Evolutionary conservation across 2,888 invertebrate species (phyloP).

Genomic region (Piscicola geometra): DNA sequence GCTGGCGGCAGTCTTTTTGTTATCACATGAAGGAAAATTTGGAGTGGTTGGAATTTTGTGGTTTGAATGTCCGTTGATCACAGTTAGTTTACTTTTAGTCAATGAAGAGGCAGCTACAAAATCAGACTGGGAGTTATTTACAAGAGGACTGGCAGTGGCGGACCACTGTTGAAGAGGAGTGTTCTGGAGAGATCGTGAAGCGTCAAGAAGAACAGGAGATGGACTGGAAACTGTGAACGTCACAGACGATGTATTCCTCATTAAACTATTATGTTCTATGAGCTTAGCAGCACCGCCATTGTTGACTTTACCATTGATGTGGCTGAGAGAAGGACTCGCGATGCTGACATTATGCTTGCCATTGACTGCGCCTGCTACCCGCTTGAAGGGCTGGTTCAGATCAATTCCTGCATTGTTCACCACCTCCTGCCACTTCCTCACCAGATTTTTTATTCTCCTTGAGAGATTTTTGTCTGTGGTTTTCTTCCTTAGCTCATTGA

Average conservation of each 20-base stretch:
- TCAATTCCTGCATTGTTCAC: constrained; percentile 21
- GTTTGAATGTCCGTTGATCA: constrained; percentile 26
- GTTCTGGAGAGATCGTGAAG: not conserved
- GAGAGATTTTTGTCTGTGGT: constrained; percentile 78
- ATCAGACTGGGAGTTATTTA: constrained; percentile 18
- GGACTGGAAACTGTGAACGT: not conserved
- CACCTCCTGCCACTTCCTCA: constrained; percentile 75
- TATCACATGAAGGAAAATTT: constrained; percentile 8
- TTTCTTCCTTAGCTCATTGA: constrained; percentile 83
- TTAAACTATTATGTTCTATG: not conserved
- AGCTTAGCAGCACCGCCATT: not conserved
- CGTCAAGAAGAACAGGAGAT: not conserved
- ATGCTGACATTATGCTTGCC: constrained; percentile 45
- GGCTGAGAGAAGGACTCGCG: constrained; percentile 41
- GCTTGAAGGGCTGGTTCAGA: not conserved
- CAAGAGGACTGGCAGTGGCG: constrained; percentile 2
- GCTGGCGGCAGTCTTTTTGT: not conserved
- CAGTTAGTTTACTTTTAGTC: constrained; percentile 20
- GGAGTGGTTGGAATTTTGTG: constrained; percentile 9
- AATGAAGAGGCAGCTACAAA: not conserved
- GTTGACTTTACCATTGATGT: constrained; percentile 39
- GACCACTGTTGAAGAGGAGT: not conserved
- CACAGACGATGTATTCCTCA: not conserved
- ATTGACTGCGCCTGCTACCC: constrained; percentile 41
- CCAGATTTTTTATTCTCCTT: constrained; percentile 81